Conservation (phyloP, 2,888 invertebrate genomes). For the Drosophila lutescens region DNA sequence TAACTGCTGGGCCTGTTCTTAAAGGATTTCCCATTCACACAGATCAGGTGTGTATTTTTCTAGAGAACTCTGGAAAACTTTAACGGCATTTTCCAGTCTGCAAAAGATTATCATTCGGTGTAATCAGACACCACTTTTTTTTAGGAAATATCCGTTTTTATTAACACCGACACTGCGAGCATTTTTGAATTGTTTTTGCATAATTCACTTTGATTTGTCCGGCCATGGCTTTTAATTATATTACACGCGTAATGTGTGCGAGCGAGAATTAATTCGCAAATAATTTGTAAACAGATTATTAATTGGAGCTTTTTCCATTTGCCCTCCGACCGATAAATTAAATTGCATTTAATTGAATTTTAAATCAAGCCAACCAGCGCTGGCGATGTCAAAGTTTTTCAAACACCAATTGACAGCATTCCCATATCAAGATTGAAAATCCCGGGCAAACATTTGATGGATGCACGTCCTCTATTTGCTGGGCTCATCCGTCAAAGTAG, state of each 20-base stretch:
- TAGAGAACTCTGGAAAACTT: neutral
- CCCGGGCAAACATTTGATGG: constrained; percentile 19
- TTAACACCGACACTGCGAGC: constrained; percentile 28
- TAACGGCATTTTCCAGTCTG: neutral
- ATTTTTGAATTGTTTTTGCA: constrained; percentile 20
- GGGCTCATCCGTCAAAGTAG: constrained; percentile 8
- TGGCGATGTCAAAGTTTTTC: constrained; percentile 16
- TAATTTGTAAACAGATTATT: constrained; percentile 46
- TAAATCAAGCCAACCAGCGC: constrained; percentile 28
- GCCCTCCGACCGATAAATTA: constrained; percentile 41
- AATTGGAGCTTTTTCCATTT: constrained; percentile 41
- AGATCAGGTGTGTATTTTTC: constrained; percentile 12
- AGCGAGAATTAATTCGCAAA: constrained; percentile 40
- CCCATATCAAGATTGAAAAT: constrained; percentile 13
- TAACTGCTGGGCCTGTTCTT: constrained; percentile 9
- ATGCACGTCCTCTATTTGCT: constrained; percentile 14
- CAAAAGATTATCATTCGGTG: neutral
- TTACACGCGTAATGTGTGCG: constrained; percentile 23
- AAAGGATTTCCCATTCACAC: constrained; percentile 32
- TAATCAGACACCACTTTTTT: neutral
- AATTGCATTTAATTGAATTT: constrained; percentile 50
- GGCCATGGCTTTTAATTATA: constrained; percentile 49
- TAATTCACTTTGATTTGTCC: constrained; percentile 32
- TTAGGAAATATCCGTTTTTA: constrained; percentile 16
- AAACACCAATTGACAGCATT: constrained; percentile 4